Percentiles rank a stretch among this genome's conserved stretches.
These are phyloP conservation scores for Antheraea yamamai DNA, from an alignment of 2,888 invertebrate species.

Conservation along the genomic window DNA sequence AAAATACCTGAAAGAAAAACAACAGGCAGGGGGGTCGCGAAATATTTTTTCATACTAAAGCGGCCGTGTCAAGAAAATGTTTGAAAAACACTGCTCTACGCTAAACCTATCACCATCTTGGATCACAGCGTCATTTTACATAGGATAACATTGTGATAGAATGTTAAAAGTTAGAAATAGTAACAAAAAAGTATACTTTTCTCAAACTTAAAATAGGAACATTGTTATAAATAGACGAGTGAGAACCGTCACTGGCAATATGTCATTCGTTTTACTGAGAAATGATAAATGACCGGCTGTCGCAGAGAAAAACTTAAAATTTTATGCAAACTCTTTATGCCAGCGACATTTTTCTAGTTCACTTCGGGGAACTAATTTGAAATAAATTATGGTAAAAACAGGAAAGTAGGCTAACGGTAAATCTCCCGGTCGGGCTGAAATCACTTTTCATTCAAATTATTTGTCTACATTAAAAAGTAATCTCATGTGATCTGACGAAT, in stretches of 20 bases:
- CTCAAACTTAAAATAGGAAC: constrained; percentile 21
- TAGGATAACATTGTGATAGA: too few relatives aligned
- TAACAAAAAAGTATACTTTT: neutral
- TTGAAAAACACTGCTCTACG: too few relatives aligned
- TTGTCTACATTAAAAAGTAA: neutral
- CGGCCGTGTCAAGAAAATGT: too few relatives aligned
- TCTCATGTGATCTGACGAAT: neutral
- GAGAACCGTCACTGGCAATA: constrained; percentile 38
- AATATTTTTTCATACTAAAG: too few relatives aligned
- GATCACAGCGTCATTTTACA: too few relatives aligned
- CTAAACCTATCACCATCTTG: too few relatives aligned
- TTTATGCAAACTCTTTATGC: constrained; percentile 38
- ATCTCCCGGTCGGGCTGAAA: neutral
- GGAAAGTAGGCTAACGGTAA: neutral
- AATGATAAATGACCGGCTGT: constrained; percentile 50
- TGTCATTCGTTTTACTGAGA: constrained; percentile 44
- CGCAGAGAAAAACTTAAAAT: constrained; percentile 38
- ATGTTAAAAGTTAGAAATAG: too few relatives aligned
- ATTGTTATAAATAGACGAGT: constrained; percentile 38
- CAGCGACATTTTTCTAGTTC: constrained; percentile 47
- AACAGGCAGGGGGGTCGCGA: too few relatives aligned
- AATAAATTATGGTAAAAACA: neutral
- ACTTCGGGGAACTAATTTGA: constrained; percentile 31
- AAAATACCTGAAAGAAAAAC: too few relatives aligned
- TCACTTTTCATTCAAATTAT: neutral